Percentiles rank a stretch among this genome's conserved stretches.
These are phyloP conservation scores for Lampris megalopsis DNA, from an alignment of 2,113 vertebrate species.

Conservation along the genomic window DNA sequence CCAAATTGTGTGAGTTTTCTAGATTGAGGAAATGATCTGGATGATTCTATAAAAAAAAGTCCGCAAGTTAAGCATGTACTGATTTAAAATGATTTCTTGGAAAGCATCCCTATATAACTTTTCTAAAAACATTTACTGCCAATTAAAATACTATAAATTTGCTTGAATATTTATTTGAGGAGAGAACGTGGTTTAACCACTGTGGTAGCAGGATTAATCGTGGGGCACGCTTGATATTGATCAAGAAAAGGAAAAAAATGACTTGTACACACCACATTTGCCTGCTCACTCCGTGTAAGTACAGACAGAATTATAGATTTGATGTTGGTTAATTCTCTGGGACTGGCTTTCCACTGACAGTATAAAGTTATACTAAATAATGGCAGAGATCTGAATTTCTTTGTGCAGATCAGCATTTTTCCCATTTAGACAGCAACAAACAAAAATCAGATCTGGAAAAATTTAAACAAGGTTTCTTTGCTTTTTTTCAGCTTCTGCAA, in stretches of 20 bases:
- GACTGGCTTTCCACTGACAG: too few species aligned
- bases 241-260: constrained; percentile 7
- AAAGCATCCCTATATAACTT: constrained; percentile 16
- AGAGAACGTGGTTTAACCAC: neutral
- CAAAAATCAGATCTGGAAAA: too few species aligned
- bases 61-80: constrained; percentile 12
- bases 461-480: neutral
- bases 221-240: neutral
- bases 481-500: too few species aligned
- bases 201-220: neutral
- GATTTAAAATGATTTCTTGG: constrained; percentile 30
- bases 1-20: constrained; percentile 12
- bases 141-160: constrained; percentile 34
- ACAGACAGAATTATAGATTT: neutral
- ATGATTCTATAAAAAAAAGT: constrained; percentile 55
- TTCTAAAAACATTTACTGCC: neutral
- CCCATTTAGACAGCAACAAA: neutral
- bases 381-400: neutral
- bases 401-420: neutral
- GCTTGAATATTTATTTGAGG: constrained; percentile 5
- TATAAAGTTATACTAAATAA: neutral
- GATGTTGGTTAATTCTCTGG: neutral
- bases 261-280: constrained; percentile 22
- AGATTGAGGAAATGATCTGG: constrained; percentile 20
- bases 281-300: neutral